Conservation (phyloP, 2,113 vertebrate species). For the Sterrhoptilus dennistouni region DNA sequence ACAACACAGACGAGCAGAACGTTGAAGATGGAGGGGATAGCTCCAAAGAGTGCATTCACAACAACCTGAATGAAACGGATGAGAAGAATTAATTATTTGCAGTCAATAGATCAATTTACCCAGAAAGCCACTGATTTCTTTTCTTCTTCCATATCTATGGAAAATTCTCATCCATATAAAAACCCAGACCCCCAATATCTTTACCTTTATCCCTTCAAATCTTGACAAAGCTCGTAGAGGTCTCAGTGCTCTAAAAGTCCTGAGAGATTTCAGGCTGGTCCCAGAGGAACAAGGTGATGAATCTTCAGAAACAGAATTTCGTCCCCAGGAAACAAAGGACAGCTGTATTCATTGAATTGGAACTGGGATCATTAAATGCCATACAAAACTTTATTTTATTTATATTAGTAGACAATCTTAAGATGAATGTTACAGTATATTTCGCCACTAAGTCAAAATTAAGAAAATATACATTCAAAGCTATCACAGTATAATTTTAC, state of each 20-base stretch:
- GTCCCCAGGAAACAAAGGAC: conserved; percentile 45
- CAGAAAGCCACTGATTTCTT: background rate
- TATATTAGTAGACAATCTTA: background rate
- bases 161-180: background rate
- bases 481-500: background rate
- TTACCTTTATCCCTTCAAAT: conserved; percentile 83
- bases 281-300: background rate
- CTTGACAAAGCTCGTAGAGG: conserved; percentile 89
- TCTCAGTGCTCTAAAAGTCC: conserved; percentile 88
- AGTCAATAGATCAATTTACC: background rate
- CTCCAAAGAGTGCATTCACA: conserved; percentile 74
- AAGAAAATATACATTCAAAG: background rate
- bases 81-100: background rate
- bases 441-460: background rate
- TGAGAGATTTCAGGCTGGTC: conserved; percentile 82
- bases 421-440: background rate
- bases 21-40: conserved; percentile 77
- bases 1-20: conserved; percentile 79
- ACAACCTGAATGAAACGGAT: conserved; percentile 67
- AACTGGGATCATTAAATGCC: background rate
- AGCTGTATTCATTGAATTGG: conserved; percentile 31
- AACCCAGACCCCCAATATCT: background rate
- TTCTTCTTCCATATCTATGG: background rate
- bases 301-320: background rate
- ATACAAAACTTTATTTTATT: background rate